phyloP scores from a whole-genome alignment of 2,888 invertebrate genomes.

The Rhimphoctona megacephalus region DNA sequence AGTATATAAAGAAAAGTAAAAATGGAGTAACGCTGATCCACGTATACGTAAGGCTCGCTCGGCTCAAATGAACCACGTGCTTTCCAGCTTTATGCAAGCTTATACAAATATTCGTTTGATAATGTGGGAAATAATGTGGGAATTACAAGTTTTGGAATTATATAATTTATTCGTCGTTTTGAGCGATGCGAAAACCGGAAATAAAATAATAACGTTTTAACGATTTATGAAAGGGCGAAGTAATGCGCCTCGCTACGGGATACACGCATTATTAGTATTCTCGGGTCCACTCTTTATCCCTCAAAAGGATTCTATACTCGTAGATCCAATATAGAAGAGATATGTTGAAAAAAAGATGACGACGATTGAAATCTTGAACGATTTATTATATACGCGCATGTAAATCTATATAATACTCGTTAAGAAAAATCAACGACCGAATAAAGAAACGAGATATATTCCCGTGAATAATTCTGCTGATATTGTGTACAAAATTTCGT shows the following conservation, averaged over 20 bases:
- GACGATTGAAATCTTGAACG: constrained; percentile 8
- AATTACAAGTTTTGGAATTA: background rate
- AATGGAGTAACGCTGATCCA: constrained; percentile 31
- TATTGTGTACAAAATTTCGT: constrained; percentile 51
- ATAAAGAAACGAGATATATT: background rate
- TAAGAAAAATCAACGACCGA: background rate
- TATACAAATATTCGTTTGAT: background rate
- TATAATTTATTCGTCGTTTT: background rate
- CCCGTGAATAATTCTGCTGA: constrained; percentile 24
- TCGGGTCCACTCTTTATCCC: constrained; percentile 59
- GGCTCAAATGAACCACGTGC: constrained; percentile 48
- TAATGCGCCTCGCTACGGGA: constrained; percentile 39
- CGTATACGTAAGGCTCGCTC: constrained; percentile 43
- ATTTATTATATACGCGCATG: background rate
- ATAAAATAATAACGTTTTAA: background rate
- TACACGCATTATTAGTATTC: constrained; percentile 55
- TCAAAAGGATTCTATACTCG: constrained; percentile 54
- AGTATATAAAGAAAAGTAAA: background rate
- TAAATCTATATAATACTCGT: constrained; percentile 17
- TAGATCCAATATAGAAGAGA: constrained; percentile 42
- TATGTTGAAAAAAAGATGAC: constrained; percentile 18
- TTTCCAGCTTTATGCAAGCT: constrained; percentile 35
- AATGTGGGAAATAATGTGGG: background rate
- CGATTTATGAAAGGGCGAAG: constrained; percentile 42
- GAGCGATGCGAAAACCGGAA: background rate